These are phyloP conservation scores for Pantelozetes paolii DNA, from an alignment of 2,888 invertebrate species.

Conservation along the genomic window DNA sequence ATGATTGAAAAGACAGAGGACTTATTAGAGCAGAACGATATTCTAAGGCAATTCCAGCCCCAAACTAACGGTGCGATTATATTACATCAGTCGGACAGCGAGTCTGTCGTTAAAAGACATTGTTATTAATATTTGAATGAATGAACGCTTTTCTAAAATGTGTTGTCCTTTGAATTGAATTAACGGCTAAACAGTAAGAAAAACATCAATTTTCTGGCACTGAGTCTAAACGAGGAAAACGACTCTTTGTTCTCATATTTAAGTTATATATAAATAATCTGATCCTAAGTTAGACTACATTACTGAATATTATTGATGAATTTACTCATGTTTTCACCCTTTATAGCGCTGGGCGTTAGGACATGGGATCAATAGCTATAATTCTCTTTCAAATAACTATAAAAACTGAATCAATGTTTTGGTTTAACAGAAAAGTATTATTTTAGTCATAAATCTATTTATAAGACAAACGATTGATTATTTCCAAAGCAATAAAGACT, in stretches of 20 bases:
- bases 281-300: no score
- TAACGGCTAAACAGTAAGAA: background rate
- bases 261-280: slow-evolving; percentile 26
- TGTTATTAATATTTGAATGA: background rate
- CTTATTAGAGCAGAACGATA: background rate
- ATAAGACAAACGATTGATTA: slow-evolving; percentile 18
- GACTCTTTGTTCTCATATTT: background rate
- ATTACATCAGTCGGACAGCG: no score
- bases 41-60: background rate
- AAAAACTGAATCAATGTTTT: slow-evolving; percentile 4
- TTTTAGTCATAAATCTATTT: slow-evolving; percentile 18
- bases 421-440: slow-evolving; percentile 15
- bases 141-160: background rate
- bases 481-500: slow-evolving; percentile 5
- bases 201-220: background rate
- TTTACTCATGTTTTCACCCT: background rate
- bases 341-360: slow-evolving; percentile 20
- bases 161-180: background rate
- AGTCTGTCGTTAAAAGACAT: background rate
- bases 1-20: background rate
- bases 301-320: slow-evolving; percentile 25
- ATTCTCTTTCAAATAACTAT: background rate
- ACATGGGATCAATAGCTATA: background rate
- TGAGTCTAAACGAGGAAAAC: background rate
- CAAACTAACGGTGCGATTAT: no score